Percentiles rank a stretch among this genome's conserved stretches.
phyloP scores from a whole-genome alignment of 2,113 vertebrate genomes.

The Agelaius phoeniceus region DNA sequence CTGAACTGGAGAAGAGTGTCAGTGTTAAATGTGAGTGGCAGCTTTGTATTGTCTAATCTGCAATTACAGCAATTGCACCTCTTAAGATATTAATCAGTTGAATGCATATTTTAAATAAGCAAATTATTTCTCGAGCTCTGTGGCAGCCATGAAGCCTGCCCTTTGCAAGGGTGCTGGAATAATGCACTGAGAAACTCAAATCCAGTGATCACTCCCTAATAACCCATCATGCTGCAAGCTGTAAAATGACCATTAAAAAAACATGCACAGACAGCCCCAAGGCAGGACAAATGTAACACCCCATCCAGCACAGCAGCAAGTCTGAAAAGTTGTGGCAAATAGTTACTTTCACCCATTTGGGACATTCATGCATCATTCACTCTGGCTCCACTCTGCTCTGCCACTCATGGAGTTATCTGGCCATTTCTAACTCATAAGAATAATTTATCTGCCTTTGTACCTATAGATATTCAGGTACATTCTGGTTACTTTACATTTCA shows the following conservation, averaged over 20 bases:
- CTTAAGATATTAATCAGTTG: neutral
- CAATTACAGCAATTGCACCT: neutral
- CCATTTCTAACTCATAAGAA: neutral
- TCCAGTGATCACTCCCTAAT: neutral
- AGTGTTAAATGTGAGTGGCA: neutral
- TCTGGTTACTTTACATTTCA: neutral
- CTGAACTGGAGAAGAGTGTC: neutral
- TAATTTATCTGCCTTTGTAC: neutral
- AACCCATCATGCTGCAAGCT: neutral
- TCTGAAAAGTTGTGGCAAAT: neutral
- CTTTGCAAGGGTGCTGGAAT: neutral
- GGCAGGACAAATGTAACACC: neutral
- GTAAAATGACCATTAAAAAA: neutral
- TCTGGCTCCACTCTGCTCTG: neutral
- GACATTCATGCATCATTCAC: neutral
- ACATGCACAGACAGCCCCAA: neutral
- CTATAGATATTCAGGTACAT: accelerated
- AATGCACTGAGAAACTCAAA: neutral
- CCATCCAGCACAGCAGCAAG: neutral
- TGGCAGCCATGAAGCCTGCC: neutral
- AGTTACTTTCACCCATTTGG: neutral
- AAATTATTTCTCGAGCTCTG: neutral
- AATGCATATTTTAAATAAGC: neutral
- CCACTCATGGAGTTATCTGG: neutral
- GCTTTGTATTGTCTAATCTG: neutral